A percentile compares a stretch with the other conserved stretches of the same genome.
phyloP scores from a whole-genome alignment of 2,888 invertebrate species.

The Tipula helvola region DNA sequence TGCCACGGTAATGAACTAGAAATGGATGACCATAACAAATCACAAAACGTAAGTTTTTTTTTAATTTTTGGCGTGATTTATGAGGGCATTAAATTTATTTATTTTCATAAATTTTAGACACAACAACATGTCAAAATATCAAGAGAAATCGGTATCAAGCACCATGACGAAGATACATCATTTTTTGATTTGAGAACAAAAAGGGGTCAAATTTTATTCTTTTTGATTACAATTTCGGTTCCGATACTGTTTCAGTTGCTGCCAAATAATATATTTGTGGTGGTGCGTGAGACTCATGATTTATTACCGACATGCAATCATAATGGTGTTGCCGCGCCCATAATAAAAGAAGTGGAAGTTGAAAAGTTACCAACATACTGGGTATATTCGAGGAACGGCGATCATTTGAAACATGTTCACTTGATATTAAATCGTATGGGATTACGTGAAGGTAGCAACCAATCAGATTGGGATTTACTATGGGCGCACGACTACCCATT shows the following conservation, averaged over 20 bases:
- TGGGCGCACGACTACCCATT: slow-evolving; percentile 96
- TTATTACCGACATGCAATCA: not conserved
- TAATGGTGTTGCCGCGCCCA: not conserved
- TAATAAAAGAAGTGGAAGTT: not conserved
- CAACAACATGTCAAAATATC: not conserved
- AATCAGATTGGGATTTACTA: slow-evolving; percentile 66
- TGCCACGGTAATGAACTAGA: not conserved
- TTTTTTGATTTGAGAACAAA: slow-evolving; percentile 17
- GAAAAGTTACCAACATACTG: slow-evolving; percentile 38
- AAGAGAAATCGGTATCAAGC: not conserved
- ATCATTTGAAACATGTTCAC: slow-evolving; percentile 59
- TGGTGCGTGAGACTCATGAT: not conserved
- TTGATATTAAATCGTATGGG: slow-evolving; percentile 64
- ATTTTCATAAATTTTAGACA: not conserved
- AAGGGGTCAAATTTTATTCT: slow-evolving; percentile 15
- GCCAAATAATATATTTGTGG: slow-evolving; percentile 7
- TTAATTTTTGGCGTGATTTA: not conserved
- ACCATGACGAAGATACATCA: slow-evolving; percentile 8
- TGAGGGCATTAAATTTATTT: not conserved
- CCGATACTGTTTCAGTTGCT: slow-evolving; percentile 14
- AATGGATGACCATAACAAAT: not conserved
- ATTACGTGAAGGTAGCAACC: slow-evolving; percentile 44
- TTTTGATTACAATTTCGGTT: slow-evolving; percentile 13
- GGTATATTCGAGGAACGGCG: slow-evolving; percentile 45
- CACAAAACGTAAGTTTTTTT: not conserved